Conservation (phyloP, 2,113 vertebrate genomes). For the Heterotilapia buettikoferi region DNA sequence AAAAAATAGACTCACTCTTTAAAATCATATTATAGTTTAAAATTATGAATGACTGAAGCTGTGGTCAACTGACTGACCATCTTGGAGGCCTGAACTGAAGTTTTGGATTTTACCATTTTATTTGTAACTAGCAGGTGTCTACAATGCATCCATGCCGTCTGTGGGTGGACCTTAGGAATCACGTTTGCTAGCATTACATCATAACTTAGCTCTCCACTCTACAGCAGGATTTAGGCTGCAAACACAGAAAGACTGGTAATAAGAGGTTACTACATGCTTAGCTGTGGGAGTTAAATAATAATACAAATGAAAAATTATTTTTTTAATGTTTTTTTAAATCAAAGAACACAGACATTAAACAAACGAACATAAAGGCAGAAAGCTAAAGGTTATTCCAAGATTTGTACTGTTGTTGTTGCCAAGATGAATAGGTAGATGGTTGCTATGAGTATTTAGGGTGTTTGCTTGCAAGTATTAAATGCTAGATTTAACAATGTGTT, state of each 20-base stretch:
- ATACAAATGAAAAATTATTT: neutral
- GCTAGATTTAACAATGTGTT: neutral
- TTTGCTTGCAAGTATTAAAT: neutral
- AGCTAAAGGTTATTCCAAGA: neutral
- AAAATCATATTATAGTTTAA: neutral
- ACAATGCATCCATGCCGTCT: neutral
- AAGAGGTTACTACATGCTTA: no score
- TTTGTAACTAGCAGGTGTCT: no score
- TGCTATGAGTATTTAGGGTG: neutral
- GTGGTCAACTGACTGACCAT: neutral
- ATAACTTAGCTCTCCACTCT: neutral
- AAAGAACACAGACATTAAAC: neutral
- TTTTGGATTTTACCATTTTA: neutral
- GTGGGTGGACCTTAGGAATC: neutral
- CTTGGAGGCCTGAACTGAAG: neutral
- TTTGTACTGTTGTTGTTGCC: neutral
- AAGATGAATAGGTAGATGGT: neutral
- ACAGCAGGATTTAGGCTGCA: neutral
- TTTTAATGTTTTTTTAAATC: neutral
- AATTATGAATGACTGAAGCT: neutral
- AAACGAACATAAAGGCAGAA: neutral
- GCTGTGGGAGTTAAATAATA: neutral
- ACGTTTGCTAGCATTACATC: neutral
- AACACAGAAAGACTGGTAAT: no score
- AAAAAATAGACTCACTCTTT: neutral